Percentiles rank a stretch among this genome's conserved stretches.
These are phyloP conservation scores for Gymnarchus niloticus DNA, from an alignment of 2,113 vertebrate genomes.

Conservation along the genomic window DNA sequence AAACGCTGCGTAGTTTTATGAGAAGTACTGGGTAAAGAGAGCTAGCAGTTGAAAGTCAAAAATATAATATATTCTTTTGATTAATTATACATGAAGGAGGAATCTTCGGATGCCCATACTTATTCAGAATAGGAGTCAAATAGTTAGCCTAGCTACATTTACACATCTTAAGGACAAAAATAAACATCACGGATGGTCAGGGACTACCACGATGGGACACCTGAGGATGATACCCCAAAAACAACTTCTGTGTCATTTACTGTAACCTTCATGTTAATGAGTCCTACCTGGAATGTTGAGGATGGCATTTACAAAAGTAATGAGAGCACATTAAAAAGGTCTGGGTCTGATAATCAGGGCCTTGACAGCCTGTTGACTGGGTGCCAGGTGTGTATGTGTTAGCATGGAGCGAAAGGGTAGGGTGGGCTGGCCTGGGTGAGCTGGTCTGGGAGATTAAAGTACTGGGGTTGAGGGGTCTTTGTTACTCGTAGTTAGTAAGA, in stretches of 20 bases:
- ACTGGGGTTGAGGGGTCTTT: neutral
- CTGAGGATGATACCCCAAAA: neutral
- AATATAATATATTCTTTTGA: neutral
- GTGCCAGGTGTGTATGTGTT: too few relatives aligned
- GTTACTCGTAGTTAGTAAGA: too few relatives aligned
- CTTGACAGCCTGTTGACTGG: neutral
- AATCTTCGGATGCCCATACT: neutral
- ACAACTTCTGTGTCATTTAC: neutral
- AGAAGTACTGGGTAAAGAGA: neutral
- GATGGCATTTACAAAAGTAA: neutral
- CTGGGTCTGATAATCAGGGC: neutral
- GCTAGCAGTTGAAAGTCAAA: constrained; percentile 24
- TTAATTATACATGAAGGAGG: neutral
- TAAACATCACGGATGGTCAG: neutral
- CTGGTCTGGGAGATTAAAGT: neutral
- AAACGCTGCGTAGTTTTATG: neutral
- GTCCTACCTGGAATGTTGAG: neutral
- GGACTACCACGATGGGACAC: neutral
- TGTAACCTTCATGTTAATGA: neutral
- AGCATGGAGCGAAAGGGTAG: neutral
- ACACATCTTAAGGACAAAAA: neutral
- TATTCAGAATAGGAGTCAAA: too few relatives aligned
- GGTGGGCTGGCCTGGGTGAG: neutral
- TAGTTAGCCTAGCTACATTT: neutral
- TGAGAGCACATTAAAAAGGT: neutral